Base-by-base conservation (phyloP, 2,888 invertebrate genomes). In the Hirtodrosophila cameraria region DNA sequence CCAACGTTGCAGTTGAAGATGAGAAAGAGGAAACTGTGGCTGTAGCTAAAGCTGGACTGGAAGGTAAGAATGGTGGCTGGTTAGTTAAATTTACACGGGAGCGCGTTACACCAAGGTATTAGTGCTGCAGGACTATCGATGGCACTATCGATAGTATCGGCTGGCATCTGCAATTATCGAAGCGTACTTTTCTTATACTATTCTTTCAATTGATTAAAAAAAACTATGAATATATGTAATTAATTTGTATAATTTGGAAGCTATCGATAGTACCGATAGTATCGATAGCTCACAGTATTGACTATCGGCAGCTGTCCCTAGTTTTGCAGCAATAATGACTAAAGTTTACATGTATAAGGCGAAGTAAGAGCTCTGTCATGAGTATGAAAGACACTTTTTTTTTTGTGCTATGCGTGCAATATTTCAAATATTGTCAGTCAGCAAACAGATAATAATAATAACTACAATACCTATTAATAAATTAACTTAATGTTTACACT, bases 21-120 rank as follows among this genome's bases (percentile, higher is more conserved):
- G 23, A 30, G 18, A 18, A 8, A 33, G 11, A 35, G 8, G 35
- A 30, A 4, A 36, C 18, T 6, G 38, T 13, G 45, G 67, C 48
- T 39, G 30, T 11, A 36, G 27, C 42, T 1, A 30, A 9, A 49
- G 46, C 48, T 42, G 48, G 45, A 42, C 42, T 48, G 39, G 63
- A 27, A 30, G 58, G 48, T 35, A 41, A 31, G 13, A 62, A 53
- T 48, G 75, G 69, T 58, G 86, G 74, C 68, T 88, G 88, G 88
- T 75, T 89, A 81, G 89, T 88, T 73, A 88, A 88, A 81, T 88
- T 86, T 76, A 81, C 83, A 66, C 84, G 74, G 52, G 46, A 61
- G 61, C 65, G 54, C 50, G 61, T 48, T 20, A 36, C 59, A 18
- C 45, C 57, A 30, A 25, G 41, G 41, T 60, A 38, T 23, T 23